Conservation (phyloP, 2,888 invertebrate genomes). For the Myathropa florea region DNA sequence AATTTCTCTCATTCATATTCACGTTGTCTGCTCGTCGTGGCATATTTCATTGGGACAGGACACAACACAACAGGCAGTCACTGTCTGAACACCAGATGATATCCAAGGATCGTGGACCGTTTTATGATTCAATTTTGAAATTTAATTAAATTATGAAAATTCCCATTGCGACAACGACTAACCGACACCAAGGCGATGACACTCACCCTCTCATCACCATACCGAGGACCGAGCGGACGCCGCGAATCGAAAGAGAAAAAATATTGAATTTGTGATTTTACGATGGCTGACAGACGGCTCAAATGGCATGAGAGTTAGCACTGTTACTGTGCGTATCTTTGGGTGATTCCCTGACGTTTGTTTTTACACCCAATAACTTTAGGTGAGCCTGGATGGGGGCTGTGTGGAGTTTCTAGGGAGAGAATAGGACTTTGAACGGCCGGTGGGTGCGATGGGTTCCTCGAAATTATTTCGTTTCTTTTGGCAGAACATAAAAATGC, state of each 20-base stretch:
- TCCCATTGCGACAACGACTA: neutral
- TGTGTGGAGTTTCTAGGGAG: neutral
- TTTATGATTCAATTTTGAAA: constrained; percentile 47
- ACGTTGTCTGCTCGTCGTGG: constrained; percentile 10
- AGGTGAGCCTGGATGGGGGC: neutral
- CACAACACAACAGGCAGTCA: neutral
- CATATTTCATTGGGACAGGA: constrained; percentile 27
- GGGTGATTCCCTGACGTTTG: constrained; percentile 14
- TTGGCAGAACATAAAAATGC: constrained; percentile 14
- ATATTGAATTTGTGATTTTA: constrained; percentile 43
- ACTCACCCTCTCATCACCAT: neutral
- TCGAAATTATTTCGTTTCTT: neutral
- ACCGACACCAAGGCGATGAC: neutral
- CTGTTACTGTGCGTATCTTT: constrained; percentile 15
- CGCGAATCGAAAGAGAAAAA: neutral
- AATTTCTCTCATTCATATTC: constrained; percentile 23
- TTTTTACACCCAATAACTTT: constrained; percentile 35
- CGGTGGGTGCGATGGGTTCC: constrained; percentile 19
- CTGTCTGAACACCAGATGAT: neutral
- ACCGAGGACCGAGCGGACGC: neutral
- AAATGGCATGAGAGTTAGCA: constrained; percentile 28
- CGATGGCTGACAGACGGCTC: constrained; percentile 26
- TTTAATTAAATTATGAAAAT: constrained; percentile 48
- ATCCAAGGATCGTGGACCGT: neutral
- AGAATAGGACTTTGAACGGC: neutral